phyloP scores from a whole-genome alignment of 2,888 invertebrate genomes.

The Oscheius onirici region DNA sequence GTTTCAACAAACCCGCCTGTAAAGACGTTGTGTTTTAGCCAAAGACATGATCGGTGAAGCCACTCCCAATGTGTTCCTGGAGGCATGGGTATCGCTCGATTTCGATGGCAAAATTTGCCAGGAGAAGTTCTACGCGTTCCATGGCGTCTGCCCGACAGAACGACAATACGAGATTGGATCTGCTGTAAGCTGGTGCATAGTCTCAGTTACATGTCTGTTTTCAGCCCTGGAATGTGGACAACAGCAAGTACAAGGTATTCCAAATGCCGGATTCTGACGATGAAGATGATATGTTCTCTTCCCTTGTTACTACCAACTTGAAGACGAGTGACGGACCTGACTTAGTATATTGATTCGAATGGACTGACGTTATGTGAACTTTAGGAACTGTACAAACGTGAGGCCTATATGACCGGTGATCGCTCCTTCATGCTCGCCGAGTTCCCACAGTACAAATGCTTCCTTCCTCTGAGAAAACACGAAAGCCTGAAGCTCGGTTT shows the following conservation, averaged over 20 bases:
- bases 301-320: not conserved
- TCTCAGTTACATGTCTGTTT: not conserved
- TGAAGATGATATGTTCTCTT: not conserved
- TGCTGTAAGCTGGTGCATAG: not conserved
- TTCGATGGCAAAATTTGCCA: not conserved
- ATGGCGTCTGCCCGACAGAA: not conserved
- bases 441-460: constrained; percentile 4
- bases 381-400: constrained; percentile 11
- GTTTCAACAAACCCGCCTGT: not conserved
- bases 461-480: not conserved
- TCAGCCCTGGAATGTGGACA: constrained; percentile 7
- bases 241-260: not conserved
- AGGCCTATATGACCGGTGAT: constrained; percentile 13
- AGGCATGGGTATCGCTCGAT: constrained; percentile 5
- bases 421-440: not conserved
- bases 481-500: not conserved
- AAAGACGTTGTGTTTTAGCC: not conserved
- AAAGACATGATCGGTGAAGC: not conserved
- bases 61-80: not conserved
- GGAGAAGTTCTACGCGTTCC: not conserved
- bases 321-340: not conserved
- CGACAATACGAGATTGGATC: constrained; percentile 8
- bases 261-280: not conserved
- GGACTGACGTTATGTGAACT: not conserved
- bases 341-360: not conserved